Evolutionary conservation across 37 sponge, comb jelly and placozoan genomes (phyloP), one percentile per base, ranked within the genome.

Genomic region (Amphimedon queenslandica): DNA sequence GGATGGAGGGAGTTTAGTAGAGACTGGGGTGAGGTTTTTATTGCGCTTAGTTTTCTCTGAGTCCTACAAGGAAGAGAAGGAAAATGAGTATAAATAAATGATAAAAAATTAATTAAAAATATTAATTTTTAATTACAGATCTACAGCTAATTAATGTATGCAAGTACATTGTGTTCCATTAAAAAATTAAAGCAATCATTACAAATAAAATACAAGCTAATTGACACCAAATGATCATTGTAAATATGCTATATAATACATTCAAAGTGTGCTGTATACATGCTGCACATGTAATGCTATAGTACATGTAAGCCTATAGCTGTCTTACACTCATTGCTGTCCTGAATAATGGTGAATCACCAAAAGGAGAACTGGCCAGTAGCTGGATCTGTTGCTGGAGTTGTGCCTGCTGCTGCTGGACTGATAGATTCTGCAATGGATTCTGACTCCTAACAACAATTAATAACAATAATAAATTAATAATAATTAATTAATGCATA

Each of bases 331-430:
- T 36, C 1, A 90, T 20, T 25, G 90, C 90, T 42, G 63, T 89
- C 33, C 91, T 70, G 72, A 96, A 96, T 70, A 96, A 88, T 34
- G 93, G 96, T 13, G 93, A 89, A 79, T 96, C 96, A 2, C 96
- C 96, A 76, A 87, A 96, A 20, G 96, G 96, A 16, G 83, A 70
- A 37, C 56, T 79, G 41, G 87, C 77, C 35, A 96, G 70, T 4
- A 75, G 37, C 55, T 85, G 77, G 8, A 96, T 81, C 57, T 96
- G 90, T 40, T 80, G 84, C 28, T 91, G 69, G 67, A 91, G 76
- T 41, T 82, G 78, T 3, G 74, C 81, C 57, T 86, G 80, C 53
- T 79, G 80, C 71, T 86, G 87, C 42, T 81, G 82, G 16, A 28
- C 64, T 41, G 67, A 60, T 6, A 79, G 55, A 35, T 11, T 25